Evolutionary conservation across 2,888 invertebrate species (phyloP).

Genomic region (Dynastes tityus): DNA sequence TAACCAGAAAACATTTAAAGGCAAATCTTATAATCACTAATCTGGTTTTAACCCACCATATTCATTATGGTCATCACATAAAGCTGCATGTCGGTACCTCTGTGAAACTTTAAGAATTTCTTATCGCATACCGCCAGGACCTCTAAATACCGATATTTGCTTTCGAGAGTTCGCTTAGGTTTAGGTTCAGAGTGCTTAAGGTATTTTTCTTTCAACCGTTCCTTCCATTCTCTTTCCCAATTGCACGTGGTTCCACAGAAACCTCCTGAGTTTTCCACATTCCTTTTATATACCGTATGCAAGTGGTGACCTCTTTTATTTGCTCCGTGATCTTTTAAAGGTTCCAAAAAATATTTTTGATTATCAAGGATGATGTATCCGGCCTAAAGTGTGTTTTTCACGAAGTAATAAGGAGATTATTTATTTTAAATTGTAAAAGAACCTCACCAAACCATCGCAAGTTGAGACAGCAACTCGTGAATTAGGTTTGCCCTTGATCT

Average conservation of each 20-base stretch:
- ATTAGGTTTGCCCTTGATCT: conserved; percentile 66
- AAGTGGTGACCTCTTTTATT: conserved; percentile 72
- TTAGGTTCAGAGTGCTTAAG: conserved; percentile 49
- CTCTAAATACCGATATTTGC: conserved; percentile 74
- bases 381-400: conserved; percentile 66
- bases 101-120: conserved; percentile 78
- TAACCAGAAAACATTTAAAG: neutral
- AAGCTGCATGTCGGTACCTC: conserved; percentile 76
- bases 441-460: conserved; percentile 69
- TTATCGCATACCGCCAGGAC: conserved; percentile 79
- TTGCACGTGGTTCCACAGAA: conserved; percentile 62
- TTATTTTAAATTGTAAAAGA: neutral
- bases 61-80: conserved; percentile 82
- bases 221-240: conserved; percentile 68
- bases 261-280: conserved; percentile 56
- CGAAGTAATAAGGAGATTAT: too few relatives aligned
- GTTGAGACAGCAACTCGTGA: conserved; percentile 73
- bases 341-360: conserved; percentile 76
- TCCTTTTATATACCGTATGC: conserved; percentile 73
- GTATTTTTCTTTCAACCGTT: conserved; percentile 61
- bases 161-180: conserved; percentile 61
- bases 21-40: neutral
- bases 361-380: conserved; percentile 73
- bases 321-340: conserved; percentile 71
- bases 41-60: conserved; percentile 70